Base-by-base conservation (phyloP, 2,113 vertebrate species). In the Egretta garzetta region DNA sequence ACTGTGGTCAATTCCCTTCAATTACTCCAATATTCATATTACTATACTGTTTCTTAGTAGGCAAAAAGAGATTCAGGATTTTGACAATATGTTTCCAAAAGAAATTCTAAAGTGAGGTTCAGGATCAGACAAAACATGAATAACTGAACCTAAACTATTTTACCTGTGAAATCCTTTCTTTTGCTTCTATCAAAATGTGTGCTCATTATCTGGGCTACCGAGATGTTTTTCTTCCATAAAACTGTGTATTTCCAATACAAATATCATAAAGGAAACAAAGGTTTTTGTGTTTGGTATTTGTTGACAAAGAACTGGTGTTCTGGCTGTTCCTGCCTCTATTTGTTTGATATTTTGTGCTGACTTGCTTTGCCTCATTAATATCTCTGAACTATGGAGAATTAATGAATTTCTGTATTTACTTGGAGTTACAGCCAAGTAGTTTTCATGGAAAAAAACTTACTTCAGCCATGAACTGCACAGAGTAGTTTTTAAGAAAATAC, bases 261-360 rank as follows among this genome's bases (percentile, higher is more conserved):
- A 13, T 35, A 43, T 9, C 37, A 37, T 14, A 33, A 47, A 68
- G 2, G 6, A 80, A 67, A 70, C 0, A 43, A 43, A 43, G 41
- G 41, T 10, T 10, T 43, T 41, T 70, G 4, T 0, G 0, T 30
- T 85, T 52, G 9, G 5, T 21, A 39, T n/a, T 14, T 77, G 28
- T 66, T 43, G 37, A 49, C 37, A 79, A 89, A 63, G 16, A 83
- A 28, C 5, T 22, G 4, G 9, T 27, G 5, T 68, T 64, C 28
- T 24, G 8, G 21, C 3, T 59, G 77, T 63, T 79, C 12, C 30
- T 85, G 20, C 9, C 43, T 49, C 45, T 45, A 4, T 30, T 41
- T 35, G 5, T 5, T 53, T 22, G 32, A 20, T 77, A 26, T 16
- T 67, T 81, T 53, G 8, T 43, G 14, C 35, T 77, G 50, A 60